phyloP scores from a whole-genome alignment of 1,140 invertebrate genomes.

The Trachelipus rathkii region DNA sequence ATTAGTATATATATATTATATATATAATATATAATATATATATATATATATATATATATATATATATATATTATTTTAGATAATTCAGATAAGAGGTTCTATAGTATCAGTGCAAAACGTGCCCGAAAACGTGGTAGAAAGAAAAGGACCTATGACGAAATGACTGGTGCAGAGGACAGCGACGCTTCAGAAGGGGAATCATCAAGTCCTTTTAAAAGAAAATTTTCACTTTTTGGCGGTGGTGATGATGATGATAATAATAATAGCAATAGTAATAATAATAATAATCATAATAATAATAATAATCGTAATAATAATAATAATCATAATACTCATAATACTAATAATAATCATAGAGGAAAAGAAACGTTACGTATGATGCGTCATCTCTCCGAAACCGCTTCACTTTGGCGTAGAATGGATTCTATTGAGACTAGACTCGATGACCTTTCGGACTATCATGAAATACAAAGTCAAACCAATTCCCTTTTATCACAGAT shows the following conservation, averaged over 20 bases:
- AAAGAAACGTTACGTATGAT: not conserved
- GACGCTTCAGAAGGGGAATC: not conserved
- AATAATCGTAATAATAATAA: not conserved
- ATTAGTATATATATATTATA: constrained; percentile 15
- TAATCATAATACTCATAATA: too few relatives aligned
- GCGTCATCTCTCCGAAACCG: not conserved
- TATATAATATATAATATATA: constrained; percentile 15
- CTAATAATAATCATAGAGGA: not conserved
- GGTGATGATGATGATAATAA: too few relatives aligned
- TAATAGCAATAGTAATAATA: too few relatives aligned
- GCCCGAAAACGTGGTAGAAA: not conserved
- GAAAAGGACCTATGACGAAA: not conserved
- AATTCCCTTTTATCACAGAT: not conserved
- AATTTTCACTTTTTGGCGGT: too few relatives aligned
- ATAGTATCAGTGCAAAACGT: not conserved
- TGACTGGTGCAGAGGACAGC: not conserved
- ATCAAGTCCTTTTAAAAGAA: too few relatives aligned
- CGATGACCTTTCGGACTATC: not conserved
- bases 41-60: not conserved
- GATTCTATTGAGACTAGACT: not conserved
- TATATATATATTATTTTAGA: not conserved
- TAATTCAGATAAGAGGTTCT: not conserved
- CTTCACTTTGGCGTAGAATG: not conserved
- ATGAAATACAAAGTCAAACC: not conserved
- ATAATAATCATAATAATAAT: too few relatives aligned